These are phyloP conservation scores for Chrysaora quinquecirrha DNA, from an alignment of 30 jellyfish, hydroid and myxozoan genomes.

Conservation along the genomic window DNA sequence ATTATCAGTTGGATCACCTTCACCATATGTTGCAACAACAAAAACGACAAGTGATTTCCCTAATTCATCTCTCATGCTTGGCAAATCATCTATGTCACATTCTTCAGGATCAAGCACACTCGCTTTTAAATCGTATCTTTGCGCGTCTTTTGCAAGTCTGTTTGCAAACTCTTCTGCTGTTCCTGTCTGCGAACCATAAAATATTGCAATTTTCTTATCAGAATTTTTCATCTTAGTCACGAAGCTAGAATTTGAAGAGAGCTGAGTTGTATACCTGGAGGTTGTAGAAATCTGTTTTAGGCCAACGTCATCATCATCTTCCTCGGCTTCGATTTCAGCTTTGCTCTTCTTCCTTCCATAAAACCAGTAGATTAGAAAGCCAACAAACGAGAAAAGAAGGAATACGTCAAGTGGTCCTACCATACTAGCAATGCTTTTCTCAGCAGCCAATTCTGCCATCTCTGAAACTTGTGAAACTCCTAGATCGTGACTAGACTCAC, in stretches of 20 bases:
- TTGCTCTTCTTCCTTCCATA: conserved; percentile 40
- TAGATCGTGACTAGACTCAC: no score
- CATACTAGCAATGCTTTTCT: not conserved
- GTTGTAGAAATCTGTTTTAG: conserved; percentile 50
- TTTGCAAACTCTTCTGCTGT: conserved; percentile 95
- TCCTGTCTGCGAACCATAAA: conserved; percentile 98
- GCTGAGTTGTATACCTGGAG: conserved; percentile 11
- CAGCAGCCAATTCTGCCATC: not conserved
- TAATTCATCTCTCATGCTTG: conserved; percentile 57
- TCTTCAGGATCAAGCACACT: conserved; percentile 96
- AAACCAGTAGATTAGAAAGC: conserved; percentile 62
- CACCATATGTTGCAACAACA: conserved; percentile 96
- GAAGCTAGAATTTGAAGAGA: conserved; percentile 47
- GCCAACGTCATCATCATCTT: conserved; percentile 45
- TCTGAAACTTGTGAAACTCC: no score
- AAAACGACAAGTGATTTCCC: conserved; percentile 74
- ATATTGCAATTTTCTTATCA: conserved; percentile 86
- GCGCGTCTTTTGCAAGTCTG: conserved; percentile 89
- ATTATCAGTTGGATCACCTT: conserved; percentile 99
- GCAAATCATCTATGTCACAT: conserved; percentile 80
- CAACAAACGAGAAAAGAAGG: conserved; percentile 56
- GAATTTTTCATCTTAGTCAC: conserved; percentile 83
- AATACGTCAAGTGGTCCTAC: conserved; percentile 79
- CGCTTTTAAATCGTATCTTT: conserved; percentile 82
- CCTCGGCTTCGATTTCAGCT: conserved; percentile 13